These are phyloP conservation scores for Hydraecia micacea DNA, from an alignment of 2,888 invertebrate species.

Conservation along the genomic window DNA sequence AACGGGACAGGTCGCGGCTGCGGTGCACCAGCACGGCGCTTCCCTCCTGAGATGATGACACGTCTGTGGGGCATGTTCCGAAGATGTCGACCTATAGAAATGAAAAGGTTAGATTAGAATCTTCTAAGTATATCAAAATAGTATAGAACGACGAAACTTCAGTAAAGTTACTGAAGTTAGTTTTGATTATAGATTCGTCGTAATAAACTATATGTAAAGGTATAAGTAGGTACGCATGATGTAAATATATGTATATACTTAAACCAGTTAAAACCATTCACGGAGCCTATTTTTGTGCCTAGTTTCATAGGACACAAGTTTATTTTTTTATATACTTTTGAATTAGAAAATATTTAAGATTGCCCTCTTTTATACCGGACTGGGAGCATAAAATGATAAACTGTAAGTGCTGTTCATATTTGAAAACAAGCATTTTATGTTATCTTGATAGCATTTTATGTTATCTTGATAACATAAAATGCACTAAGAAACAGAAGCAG, in stretches of 20 bases:
- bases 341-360: not conserved
- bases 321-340: not conserved
- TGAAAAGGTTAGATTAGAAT: not conserved
- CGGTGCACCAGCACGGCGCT: constrained; percentile 91
- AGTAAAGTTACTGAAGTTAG: not conserved
- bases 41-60: constrained; percentile 89
- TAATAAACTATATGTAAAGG: no score
- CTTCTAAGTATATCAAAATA: not conserved
- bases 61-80: constrained; percentile 95
- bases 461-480: no score
- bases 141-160: no score
- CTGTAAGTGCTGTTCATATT: no score
- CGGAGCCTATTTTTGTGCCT: not conserved
- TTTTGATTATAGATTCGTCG: not conserved
- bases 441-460: no score
- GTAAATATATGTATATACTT: not conserved
- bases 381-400: not conserved
- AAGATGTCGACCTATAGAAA: constrained; percentile 93
- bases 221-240: no score
- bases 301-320: not conserved
- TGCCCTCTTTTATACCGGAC: not conserved
- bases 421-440: not conserved
- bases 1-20: constrained; percentile 92
- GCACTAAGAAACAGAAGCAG: no score
- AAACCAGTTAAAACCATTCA: not conserved